Conservation (phyloP, 23 tunicate species). For the Trididemnum clinides region DNA sequence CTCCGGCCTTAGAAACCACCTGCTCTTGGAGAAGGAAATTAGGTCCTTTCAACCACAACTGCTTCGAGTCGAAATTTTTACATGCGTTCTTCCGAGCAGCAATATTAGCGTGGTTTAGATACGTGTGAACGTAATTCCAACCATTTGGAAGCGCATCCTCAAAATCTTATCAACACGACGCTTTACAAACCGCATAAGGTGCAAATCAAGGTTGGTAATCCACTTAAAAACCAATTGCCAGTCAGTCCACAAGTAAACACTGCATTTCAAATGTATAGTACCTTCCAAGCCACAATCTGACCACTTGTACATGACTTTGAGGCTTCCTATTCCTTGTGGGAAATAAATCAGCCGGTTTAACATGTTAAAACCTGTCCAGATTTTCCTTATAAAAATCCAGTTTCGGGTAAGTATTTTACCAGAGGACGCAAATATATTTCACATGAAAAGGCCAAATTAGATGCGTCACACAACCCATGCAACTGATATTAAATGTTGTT, state of each 20-base stretch:
- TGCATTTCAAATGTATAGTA: neutral
- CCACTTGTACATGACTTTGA: neutral
- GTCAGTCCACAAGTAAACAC: neutral
- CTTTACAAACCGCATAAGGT: neutral
- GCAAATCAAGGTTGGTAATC: constrained; percentile 1
- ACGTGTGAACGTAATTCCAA: neutral
- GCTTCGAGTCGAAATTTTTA: neutral
- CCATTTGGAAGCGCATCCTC: neutral
- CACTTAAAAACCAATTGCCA: neutral
- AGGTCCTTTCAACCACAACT: neutral
- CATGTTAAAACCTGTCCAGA: neutral
- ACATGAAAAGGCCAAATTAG: neutral
- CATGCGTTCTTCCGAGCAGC: neutral
- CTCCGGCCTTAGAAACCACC: neutral
- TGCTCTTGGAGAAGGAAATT: neutral
- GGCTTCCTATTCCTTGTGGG: neutral
- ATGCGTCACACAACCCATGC: constrained; percentile 16
- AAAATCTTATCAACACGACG: neutral
- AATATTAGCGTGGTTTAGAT: neutral
- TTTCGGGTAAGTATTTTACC: no score
- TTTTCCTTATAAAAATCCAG: neutral
- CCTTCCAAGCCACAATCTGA: no score
- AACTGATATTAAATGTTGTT: neutral
- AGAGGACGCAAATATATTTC: neutral
- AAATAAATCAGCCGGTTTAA: neutral